Percentiles rank a stretch among this genome's conserved stretches.
phyloP scores from a whole-genome alignment of 2,888 invertebrate genomes.

The Dicyrtomina minuta region DNA sequence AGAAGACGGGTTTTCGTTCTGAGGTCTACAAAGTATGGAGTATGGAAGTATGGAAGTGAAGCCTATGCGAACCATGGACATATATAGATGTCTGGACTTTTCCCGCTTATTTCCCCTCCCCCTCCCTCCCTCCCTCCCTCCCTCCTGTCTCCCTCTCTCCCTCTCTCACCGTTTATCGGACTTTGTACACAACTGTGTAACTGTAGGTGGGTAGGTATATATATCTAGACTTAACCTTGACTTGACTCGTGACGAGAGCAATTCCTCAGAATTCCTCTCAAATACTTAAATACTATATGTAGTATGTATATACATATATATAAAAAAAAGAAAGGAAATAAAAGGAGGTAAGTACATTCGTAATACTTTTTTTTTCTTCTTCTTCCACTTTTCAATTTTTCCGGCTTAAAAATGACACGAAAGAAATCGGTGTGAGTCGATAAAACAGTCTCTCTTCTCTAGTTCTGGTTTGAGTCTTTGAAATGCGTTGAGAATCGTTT shows the following conservation, averaged over 20 bases:
- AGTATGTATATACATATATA: not conserved
- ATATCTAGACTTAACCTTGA: constrained; percentile 13
- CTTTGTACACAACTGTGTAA: not conserved
- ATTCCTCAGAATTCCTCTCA: not conserved
- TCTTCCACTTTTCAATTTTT: constrained; percentile 22
- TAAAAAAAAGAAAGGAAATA: not conserved
- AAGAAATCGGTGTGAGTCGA: constrained; percentile 23
- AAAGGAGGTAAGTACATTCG: constrained; percentile 1
- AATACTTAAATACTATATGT: not conserved
- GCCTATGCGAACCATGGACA: no score
- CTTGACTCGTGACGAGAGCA: constrained; percentile 10
- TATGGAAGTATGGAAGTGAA: no score
- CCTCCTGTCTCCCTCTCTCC: not conserved
- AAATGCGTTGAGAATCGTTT: not conserved
- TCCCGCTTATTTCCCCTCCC: no score
- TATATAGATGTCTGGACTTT: not conserved
- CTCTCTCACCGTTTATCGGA: not conserved
- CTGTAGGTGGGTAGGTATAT: no score
- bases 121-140: no score
- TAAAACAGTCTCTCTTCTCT: constrained; percentile 1
- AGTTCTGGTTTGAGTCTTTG: not conserved
- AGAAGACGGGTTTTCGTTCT: no score
- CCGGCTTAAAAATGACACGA: constrained; percentile 23
- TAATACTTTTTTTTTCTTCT: constrained; percentile 14
- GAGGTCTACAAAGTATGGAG: no score